Evolutionary conservation across 2,797 vertebrate genomes (phyloP).

Genomic region (Eurystomus glaucurus): DNA sequence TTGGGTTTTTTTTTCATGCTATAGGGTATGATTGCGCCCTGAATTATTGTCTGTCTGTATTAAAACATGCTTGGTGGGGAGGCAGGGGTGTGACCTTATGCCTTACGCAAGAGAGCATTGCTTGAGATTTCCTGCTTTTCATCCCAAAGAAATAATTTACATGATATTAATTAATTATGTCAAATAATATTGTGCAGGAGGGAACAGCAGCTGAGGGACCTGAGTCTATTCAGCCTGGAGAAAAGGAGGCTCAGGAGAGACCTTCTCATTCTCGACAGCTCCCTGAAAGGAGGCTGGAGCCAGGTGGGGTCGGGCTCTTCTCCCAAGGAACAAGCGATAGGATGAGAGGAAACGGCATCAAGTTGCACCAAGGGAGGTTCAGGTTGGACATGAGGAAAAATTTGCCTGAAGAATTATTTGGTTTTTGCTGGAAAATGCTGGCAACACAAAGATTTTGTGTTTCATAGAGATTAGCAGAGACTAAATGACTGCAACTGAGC

Average conservation of each 20-base stretch:
- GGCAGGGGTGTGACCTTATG: background rate
- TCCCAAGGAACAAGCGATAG: background rate
- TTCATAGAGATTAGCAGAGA: background rate
- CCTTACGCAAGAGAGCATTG: background rate
- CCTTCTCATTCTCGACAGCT: background rate
- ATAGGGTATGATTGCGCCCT: background rate
- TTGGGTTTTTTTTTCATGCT: background rate
- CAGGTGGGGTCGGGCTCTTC: background rate
- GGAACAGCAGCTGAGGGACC: background rate
- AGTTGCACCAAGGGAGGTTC: background rate
- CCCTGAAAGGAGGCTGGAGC: background rate
- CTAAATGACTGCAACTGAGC: background rate
- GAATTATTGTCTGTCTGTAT: background rate
- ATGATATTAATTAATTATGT: background rate
- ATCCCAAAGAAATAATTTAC: background rate
- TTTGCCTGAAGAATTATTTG: background rate
- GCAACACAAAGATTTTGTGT: background rate
- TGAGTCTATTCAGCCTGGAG: background rate
- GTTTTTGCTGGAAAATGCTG: slow-evolving; percentile 13
- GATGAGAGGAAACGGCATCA: background rate
- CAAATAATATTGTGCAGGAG: background rate
- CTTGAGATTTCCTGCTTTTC: background rate
- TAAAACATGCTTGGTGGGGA: background rate
- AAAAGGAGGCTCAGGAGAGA: background rate
- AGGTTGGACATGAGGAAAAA: background rate